Base-by-base conservation (phyloP, 2,113 vertebrate species). In the Empidonax traillii region DNA sequence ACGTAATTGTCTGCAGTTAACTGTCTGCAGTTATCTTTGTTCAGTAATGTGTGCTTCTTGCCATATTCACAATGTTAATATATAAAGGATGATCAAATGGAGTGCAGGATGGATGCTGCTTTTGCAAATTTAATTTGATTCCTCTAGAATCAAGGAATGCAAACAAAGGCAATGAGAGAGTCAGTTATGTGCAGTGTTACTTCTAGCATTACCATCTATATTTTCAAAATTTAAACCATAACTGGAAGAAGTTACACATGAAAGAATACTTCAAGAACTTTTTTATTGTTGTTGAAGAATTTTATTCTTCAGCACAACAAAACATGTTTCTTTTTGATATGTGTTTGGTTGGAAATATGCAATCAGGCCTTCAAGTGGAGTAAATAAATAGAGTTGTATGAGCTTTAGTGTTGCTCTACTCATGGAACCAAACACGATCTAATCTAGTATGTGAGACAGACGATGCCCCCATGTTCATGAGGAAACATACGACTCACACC, bases 121-220 rank as follows among this genome's bases (percentile, higher is more conserved):
- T 93, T 82, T 79, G 56, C 16, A 95, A 76, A 82, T 82, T 82
- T 75, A 87, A 72, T 85, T 87, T 47, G 46, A 74, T 84, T 94
- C 46, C 6, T 76, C n/a, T n/a, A 83, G 44, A 75, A 87, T 30
- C 67, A 73, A 18, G 73, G 78, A 79, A 87, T 47, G 19, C 9
- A 82, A 91, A 69, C 46, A 66, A 76, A 91, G 16, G 10, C 35
- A 85, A 20, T 37, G 73, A 78, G 12, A n/a, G 15, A 53, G 12
- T 43, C 33, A 66, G 12, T 72, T 75, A 66, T 43, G 28, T 22
- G 28, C 7, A 5, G 23, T 47, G 14, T 30, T 89, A 9, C 31
- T 33, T 9, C 8, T 82, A 43, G 3, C 14, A n/a, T 75, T 65
- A 41, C 12, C 4, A 30, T 41, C 65, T 68, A 51, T 2, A 30